Evolutionary conservation across 1,140 invertebrate genomes (phyloP).

Genomic region (Cyclargus thomasi): DNA sequence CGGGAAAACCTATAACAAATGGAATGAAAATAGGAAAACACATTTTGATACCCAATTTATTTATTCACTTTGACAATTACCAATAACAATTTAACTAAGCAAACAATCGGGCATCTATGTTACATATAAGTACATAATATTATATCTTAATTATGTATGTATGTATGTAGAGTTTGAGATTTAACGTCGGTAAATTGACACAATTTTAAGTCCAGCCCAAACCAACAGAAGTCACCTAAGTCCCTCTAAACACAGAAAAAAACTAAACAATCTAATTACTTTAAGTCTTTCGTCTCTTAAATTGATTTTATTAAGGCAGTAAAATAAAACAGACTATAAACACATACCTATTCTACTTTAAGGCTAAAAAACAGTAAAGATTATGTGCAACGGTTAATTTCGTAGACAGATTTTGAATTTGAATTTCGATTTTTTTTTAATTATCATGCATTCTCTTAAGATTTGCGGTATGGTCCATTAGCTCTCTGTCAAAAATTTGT

Average conservation of each 20-base stretch:
- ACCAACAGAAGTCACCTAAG: conserved; percentile 29
- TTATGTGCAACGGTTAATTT: not conserved
- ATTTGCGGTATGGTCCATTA: no score
- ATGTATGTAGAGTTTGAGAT: conserved; percentile 58
- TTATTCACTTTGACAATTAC: conserved; percentile 49
- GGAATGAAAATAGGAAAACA: not conserved
- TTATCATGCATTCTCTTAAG: no score
- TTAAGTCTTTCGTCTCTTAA: conserved; percentile 6
- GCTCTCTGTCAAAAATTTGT: no score
- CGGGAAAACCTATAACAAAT: not conserved
- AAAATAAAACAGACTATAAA: not conserved
- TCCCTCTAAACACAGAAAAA: not conserved
- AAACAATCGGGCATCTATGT: conserved; percentile 41
- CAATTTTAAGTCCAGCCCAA: conserved; percentile 48
- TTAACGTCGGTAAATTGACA: conserved; percentile 42
- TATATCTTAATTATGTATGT: conserved; percentile 37
- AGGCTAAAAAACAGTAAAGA: not conserved
- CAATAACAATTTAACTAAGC: conserved; percentile 55
- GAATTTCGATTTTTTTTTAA: no score
- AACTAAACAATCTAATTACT: not conserved
- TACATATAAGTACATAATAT: not conserved
- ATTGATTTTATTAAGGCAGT: not conserved
- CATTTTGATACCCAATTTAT: conserved; percentile 42
- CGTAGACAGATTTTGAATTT: not conserved
- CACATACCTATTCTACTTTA: conserved; percentile 6